Evolutionary conservation across 2,888 invertebrate species (phyloP).

Genomic region (Pogonocherus hispidulus): DNA sequence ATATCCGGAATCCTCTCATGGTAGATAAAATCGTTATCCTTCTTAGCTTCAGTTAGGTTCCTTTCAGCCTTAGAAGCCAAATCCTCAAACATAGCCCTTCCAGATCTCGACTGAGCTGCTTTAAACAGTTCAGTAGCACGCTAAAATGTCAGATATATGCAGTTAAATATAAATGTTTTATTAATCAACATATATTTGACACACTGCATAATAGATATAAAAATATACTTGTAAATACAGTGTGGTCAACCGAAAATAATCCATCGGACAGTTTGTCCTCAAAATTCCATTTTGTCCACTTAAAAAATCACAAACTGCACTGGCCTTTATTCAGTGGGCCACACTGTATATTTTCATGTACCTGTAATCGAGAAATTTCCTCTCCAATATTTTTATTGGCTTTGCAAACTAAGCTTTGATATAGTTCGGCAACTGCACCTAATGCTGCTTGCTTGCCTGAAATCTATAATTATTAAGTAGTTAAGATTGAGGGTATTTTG

Average conservation of each 20-base stretch:
- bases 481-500: not conserved
- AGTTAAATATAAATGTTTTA: too few species aligned
- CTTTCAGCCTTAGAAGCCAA: constrained; percentile 77
- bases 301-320: too few species aligned
- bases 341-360: constrained; percentile 62
- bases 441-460: constrained; percentile 90
- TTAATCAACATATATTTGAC: too few species aligned
- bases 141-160: constrained; percentile 64
- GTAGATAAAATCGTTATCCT: constrained; percentile 99
- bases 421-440: constrained; percentile 89
- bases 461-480: constrained; percentile 71
- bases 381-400: constrained; percentile 86
- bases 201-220: too few species aligned
- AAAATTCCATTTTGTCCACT: too few species aligned
- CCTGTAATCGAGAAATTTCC: constrained; percentile 88
- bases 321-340: too few species aligned
- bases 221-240: too few species aligned
- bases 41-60: constrained; percentile 84
- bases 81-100: constrained; percentile 75
- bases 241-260: too few species aligned
- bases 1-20: constrained; percentile 95
- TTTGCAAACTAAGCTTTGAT: constrained; percentile 88
- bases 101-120: constrained; percentile 80
- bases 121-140: constrained; percentile 82
- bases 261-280: too few species aligned